phyloP scores from a whole-genome alignment of 2,888 invertebrate species.

The Saturnia japonica region DNA sequence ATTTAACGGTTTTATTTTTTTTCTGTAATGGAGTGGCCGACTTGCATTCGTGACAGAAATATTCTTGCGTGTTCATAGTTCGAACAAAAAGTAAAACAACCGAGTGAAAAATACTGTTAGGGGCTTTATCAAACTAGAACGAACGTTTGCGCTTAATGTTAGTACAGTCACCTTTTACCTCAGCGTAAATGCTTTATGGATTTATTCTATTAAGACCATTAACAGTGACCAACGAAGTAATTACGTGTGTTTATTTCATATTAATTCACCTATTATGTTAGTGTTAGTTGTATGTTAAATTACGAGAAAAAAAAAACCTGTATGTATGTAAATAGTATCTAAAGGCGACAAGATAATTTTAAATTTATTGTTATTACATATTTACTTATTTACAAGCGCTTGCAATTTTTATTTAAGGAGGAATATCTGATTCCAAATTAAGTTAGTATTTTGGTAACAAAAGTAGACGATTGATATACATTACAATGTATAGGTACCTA shows the following conservation, averaged over 20 bases:
- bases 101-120: conserved; percentile 52
- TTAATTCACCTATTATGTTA: neutral
- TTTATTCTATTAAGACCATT: neutral
- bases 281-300: neutral
- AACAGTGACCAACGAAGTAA: conserved; percentile 9
- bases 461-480: too few relatives aligned
- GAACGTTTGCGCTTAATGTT: conserved; percentile 35
- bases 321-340: too few relatives aligned
- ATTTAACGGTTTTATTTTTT: conserved; percentile 22
- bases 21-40: conserved; percentile 22
- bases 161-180: conserved; percentile 26
- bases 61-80: conserved; percentile 52
- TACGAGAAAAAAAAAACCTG: neutral
- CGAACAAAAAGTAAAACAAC: conserved; percentile 48
- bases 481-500: too few relatives aligned
- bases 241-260: conserved; percentile 4
- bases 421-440: too few relatives aligned
- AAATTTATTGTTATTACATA: too few relatives aligned
- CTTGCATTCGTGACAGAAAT: conserved; percentile 52
- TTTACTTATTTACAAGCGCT: too few relatives aligned
- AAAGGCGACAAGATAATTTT: too few relatives aligned
- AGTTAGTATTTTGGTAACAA: too few relatives aligned
- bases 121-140: conserved; percentile 54
- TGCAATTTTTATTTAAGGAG: too few relatives aligned
- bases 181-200: conserved; percentile 16